Conservation (phyloP, 2,797 vertebrate genomes). For the Halcyon badia region DNA sequence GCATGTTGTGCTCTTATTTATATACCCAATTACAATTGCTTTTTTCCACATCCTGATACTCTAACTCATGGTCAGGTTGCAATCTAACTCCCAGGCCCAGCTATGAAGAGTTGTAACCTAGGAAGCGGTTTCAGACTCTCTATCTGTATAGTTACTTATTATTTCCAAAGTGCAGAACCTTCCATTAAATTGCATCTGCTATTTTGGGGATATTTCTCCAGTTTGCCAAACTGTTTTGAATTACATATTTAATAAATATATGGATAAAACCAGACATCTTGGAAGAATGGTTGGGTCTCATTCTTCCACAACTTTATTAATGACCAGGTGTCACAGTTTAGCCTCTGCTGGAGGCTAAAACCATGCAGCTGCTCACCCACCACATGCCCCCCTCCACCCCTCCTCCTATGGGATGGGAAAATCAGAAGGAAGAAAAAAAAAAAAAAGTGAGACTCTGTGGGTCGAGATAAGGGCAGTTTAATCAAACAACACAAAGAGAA, state of each 20-base stretch:
- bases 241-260: background rate
- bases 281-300: background rate
- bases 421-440: background rate
- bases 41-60: background rate
- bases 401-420: background rate
- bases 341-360: background rate
- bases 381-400: no score
- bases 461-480: background rate
- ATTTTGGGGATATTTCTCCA: background rate
- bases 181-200: background rate
- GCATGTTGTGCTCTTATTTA: background rate
- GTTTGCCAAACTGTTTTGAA: background rate
- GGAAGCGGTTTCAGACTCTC: background rate
- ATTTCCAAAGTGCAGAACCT: background rate
- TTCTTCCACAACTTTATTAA: background rate
- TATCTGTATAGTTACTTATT: background rate
- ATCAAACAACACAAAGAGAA: background rate
- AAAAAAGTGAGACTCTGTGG: no score
- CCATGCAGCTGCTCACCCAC: background rate
- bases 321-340: background rate
- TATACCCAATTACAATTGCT: rapidly evolving
- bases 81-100: background rate
- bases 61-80: background rate
- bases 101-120: background rate
- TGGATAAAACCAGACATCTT: background rate